Base-by-base conservation (phyloP, 2,888 invertebrate genomes). In the Drosophila fulvimacula region DNA sequence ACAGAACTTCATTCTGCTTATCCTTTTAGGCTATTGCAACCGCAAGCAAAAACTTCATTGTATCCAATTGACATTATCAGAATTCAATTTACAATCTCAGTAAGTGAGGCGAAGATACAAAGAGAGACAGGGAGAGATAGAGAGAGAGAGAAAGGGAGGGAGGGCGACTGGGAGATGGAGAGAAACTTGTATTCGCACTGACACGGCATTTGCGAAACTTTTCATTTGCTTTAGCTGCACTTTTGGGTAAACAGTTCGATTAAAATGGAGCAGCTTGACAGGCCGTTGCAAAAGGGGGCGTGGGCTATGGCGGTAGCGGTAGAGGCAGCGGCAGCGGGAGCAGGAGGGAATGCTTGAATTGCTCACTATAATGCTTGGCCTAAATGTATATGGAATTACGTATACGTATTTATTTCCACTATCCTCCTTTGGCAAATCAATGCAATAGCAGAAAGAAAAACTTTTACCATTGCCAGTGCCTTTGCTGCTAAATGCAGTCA, bases 191-290 rank as follows among this genome's bases (percentile, higher is more conserved):
- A 68, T 34, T 41, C 57, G 32, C 55, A 68, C 70, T 77, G 79
- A 76, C 82, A 73, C 65, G 74, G 72, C 69, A 77, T 77, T 79
- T 77, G 72, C 24, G 66, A 83, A 83, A 83, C 65, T 87, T 83
- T 83, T 80, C 85, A 83, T 83, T 83, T 83, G 83, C 88, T 68
- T 82, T 72, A 78, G 83, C 80, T 87, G 83, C 82, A 83, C 82
- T 83, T 83, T 87, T 84, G 80, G 80, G 83, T 84, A 83, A 83
- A 83, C 83, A 83, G 83, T 84, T 87, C 88, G 83, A 83, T 83
- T 83, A 83, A 83, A 83, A 87, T 75, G 77, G 82, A 71, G 62
- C 64, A 70, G 64, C 75, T 69, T 77, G 73, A 76, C 73, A 80
- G 70, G 49, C 63, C 13, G 17, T 27, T 36, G 34, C 53, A 17